These are phyloP conservation scores for Poeciliopsis prolifica DNA, from an alignment of 2,113 vertebrate species.

Conservation along the genomic window DNA sequence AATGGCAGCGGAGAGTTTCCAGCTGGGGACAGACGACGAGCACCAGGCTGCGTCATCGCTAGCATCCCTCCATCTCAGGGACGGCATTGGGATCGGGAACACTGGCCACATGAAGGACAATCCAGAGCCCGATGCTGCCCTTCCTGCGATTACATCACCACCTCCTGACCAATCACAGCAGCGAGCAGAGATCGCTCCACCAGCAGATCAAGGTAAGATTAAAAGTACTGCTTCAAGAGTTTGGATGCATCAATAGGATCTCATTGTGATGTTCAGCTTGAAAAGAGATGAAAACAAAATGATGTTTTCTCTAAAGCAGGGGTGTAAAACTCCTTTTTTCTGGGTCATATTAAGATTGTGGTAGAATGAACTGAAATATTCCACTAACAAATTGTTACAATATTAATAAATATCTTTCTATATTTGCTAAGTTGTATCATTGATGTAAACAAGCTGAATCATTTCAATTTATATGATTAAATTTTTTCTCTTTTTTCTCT, in stretches of 20 bases:
- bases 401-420: too few species aligned
- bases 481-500: too few species aligned
- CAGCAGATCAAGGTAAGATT: slow-evolving; percentile 61
- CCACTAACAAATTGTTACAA: too few species aligned
- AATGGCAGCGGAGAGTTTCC: slow-evolving; percentile 65
- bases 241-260: not conserved
- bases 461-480: too few species aligned
- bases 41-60: slow-evolving; percentile 41
- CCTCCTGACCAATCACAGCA: slow-evolving; percentile 47
- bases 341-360: too few species aligned
- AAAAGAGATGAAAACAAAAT: too few species aligned
- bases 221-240: not conserved
- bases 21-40: slow-evolving; percentile 28
- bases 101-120: slow-evolving; percentile 48
- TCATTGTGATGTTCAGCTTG: not conserved
- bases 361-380: too few species aligned
- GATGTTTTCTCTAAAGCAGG: too few species aligned
- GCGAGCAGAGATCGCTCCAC: slow-evolving; percentile 43
- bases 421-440: too few species aligned
- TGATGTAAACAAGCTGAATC: too few species aligned
- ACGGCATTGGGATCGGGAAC: slow-evolving; percentile 46
- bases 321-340: too few species aligned
- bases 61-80: slow-evolving; percentile 61
- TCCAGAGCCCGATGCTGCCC: slow-evolving; percentile 39
- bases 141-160: slow-evolving; percentile 50